A percentile compares a stretch with the other conserved stretches of the same genome.
Evolutionary conservation across 2,888 invertebrate species (phyloP).

Genomic region (Xestia c-nigrum): DNA sequence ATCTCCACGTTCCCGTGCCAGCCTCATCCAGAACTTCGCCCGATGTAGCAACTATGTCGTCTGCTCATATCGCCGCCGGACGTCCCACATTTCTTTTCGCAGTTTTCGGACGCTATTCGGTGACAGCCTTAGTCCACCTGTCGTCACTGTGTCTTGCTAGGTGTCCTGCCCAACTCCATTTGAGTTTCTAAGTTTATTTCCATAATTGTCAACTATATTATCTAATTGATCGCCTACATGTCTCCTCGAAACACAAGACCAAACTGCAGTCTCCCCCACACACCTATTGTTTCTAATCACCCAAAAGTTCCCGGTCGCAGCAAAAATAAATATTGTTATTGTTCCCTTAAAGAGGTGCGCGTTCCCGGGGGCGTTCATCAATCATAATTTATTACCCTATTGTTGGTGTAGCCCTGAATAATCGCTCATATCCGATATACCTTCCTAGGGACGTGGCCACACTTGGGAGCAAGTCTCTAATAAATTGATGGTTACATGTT

Average conservation of each 20-base stretch:
- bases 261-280: neutral
- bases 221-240: neutral
- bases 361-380: constrained; percentile 82
- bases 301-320: constrained; percentile 33
- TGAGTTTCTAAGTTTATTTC: neutral
- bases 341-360: constrained; percentile 78
- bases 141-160: too few species aligned
- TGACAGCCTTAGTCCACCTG: too few species aligned
- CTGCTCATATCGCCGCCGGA: too few species aligned
- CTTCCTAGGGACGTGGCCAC: constrained; percentile 77
- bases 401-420: constrained; percentile 87
- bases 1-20: too few species aligned
- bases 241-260: too few species aligned
- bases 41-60: too few species aligned
- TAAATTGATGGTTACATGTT: constrained; percentile 65
- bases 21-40: too few species aligned
- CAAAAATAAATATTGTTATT: constrained; percentile 80
- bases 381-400: constrained; percentile 90
- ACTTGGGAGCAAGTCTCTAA: constrained; percentile 67
- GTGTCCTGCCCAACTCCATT: neutral
- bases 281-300: constrained; percentile 42
- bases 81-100: too few species aligned
- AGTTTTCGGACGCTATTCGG: too few species aligned
- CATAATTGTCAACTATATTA: neutral
- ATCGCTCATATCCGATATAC: constrained; percentile 90